These are phyloP conservation scores for Chalcis sispes DNA, from an alignment of 2,888 invertebrate species.

Conservation along the genomic window DNA sequence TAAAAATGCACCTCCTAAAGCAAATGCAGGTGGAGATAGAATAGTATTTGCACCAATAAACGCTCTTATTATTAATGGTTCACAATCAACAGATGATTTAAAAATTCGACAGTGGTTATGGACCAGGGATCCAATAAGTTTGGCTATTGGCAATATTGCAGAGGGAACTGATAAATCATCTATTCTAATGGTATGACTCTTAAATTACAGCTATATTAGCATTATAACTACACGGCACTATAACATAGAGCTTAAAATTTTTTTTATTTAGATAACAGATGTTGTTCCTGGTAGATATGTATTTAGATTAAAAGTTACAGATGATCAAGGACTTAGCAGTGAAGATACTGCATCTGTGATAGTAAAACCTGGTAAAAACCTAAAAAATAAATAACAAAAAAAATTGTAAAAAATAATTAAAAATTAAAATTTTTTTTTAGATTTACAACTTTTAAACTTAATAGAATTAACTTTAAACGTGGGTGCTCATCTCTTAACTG, in stretches of 20 bases:
- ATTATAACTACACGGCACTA: too few species aligned
- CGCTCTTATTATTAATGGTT: constrained; percentile 89
- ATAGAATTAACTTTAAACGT: constrained; percentile 90
- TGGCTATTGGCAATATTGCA: constrained; percentile 91
- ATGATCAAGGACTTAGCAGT: constrained; percentile 90
- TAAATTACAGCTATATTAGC: constrained; percentile 6
- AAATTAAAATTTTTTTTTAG: constrained; percentile 73
- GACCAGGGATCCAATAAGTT: constrained; percentile 85
- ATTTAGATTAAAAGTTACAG: constrained; percentile 92
- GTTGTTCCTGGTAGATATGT: constrained; percentile 91
- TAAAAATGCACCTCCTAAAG: constrained; percentile 91
- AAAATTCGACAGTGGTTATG: constrained; percentile 90
- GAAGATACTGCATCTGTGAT: constrained; percentile 90
- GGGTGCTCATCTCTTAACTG: constrained; percentile 82
- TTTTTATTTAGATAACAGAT: constrained; percentile 82
- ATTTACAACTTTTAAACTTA: constrained; percentile 85
- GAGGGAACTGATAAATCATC: constrained; percentile 86
- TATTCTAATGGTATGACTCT: constrained; percentile 83
- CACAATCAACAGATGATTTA: constrained; percentile 90
- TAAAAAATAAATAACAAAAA: neutral
- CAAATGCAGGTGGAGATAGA: constrained; percentile 92
- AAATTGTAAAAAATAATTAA: constrained; percentile 1
- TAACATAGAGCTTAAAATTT: neutral
- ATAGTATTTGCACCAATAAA: constrained; percentile 86
- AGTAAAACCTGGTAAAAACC: constrained; percentile 77